Percentiles rank a stretch among this genome's conserved stretches.
These are phyloP conservation scores for Latrodectus elegans DNA, from an alignment of 2,888 invertebrate genomes.

Conservation along the genomic window DNA sequence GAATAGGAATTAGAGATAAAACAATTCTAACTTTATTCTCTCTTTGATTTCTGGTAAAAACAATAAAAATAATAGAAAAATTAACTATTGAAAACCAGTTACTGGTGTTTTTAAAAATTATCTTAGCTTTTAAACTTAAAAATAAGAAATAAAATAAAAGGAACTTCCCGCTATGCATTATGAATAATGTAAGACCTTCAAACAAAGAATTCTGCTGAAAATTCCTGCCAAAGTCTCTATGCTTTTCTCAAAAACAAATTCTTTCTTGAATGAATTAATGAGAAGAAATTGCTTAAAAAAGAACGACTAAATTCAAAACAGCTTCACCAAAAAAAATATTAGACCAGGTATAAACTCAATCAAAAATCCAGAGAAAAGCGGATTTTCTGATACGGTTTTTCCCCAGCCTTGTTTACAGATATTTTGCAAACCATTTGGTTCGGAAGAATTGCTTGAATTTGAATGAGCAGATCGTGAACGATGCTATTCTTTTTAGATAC, in stretches of 20 bases:
- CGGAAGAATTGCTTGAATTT: constrained; percentile 43
- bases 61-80: background rate
- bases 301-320: constrained; percentile 7
- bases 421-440: constrained; percentile 31
- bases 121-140: constrained; percentile 22
- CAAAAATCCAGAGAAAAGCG: constrained; percentile 10
- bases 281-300: constrained; percentile 22
- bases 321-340: constrained; percentile 16
- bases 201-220: constrained; percentile 13
- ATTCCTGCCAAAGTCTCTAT: constrained; percentile 11
- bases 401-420: constrained; percentile 4
- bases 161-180: constrained; percentile 17
- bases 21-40: constrained; percentile 42
- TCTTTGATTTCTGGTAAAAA: constrained; percentile 17
- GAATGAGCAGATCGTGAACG: constrained; percentile 21
- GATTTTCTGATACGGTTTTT: constrained; percentile 45
- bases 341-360: constrained; percentile 31
- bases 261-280: constrained; percentile 26
- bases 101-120: constrained; percentile 30
- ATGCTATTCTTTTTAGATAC: background rate
- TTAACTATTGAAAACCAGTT: background rate
- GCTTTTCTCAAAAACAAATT: constrained; percentile 18
- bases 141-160: constrained; percentile 19
- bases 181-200: constrained; percentile 44
- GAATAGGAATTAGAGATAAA: background rate